These are phyloP conservation scores for Ectropis grisescens DNA, from an alignment of 1,140 invertebrate genomes.

Conservation along the genomic window DNA sequence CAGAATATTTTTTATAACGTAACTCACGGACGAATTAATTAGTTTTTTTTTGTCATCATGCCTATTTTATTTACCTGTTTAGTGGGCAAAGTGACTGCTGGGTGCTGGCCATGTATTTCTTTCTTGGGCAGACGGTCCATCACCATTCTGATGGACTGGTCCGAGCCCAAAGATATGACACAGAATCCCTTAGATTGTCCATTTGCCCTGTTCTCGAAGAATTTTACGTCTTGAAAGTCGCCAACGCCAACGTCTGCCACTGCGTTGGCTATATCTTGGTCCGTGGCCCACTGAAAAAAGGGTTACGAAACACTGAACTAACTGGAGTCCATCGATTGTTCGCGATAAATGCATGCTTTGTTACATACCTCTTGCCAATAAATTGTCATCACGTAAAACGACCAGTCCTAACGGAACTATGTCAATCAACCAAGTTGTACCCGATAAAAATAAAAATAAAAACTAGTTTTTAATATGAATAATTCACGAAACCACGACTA, in stretches of 20 bases:
- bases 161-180: conserved; percentile 92
- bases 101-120: conserved; percentile 95
- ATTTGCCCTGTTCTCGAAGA: conserved; percentile 99
- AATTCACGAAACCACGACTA: too few species aligned
- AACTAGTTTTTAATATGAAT: too few species aligned
- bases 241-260: conserved; percentile 88
- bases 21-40: too few species aligned
- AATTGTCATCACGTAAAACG: too few species aligned
- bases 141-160: conserved; percentile 89
- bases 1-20: too few species aligned
- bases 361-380: background rate
- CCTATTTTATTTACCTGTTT: conserved; percentile 92
- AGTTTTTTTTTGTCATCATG: too few species aligned
- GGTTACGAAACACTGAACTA: conserved; percentile 44
- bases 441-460: too few species aligned
- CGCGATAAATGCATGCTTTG: too few species aligned
- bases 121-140: conserved; percentile 95
- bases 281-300: conserved; percentile 93
- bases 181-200: conserved; percentile 99
- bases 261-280: conserved; percentile 94
- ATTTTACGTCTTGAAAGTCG: conserved; percentile 98
- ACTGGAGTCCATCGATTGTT: too few species aligned
- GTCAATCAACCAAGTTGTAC: too few species aligned
- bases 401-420: too few species aligned
- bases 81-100: conserved; percentile 94